Percentiles rank a stretch among this genome's conserved stretches.
Conservation (phyloP, 2,113 vertebrate genomes). For the Laticauda laticaudata region DNA sequence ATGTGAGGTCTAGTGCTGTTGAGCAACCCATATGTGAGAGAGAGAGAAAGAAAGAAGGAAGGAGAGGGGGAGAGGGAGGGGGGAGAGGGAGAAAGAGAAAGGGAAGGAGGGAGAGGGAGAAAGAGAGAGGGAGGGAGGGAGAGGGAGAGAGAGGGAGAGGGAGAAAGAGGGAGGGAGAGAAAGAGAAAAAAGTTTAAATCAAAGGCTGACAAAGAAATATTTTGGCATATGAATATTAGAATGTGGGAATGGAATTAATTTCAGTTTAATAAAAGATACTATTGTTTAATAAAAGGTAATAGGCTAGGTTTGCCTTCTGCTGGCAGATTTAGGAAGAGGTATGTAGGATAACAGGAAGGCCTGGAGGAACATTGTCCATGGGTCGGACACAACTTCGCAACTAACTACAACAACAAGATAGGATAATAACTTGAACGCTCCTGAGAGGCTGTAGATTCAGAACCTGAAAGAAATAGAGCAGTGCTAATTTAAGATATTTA, state of each 20-base stretch:
- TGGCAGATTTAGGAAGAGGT: not conserved
- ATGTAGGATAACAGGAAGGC: not conserved
- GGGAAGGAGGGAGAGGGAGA: no score
- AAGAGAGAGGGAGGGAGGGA: no score
- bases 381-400: no score
- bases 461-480: not conserved
- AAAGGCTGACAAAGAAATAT: not conserved
- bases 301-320: not conserved
- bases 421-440: not conserved
- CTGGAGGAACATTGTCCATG: no score
- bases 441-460: not conserved
- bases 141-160: not conserved
- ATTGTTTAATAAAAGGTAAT: not conserved
- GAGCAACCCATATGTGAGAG: not conserved
- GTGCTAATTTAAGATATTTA: not conserved
- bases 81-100: no score
- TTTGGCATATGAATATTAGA: not conserved
- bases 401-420: not conserved
- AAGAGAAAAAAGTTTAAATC: not conserved
- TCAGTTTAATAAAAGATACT: not conserved
- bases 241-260: not conserved
- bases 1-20: not conserved
- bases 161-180: accelerated
- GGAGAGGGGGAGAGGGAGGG: no score
- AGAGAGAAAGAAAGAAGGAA: no score